These are phyloP conservation scores for Nesospiza acunhae DNA, from an alignment of 2,113 vertebrate genomes.

Conservation along the genomic window DNA sequence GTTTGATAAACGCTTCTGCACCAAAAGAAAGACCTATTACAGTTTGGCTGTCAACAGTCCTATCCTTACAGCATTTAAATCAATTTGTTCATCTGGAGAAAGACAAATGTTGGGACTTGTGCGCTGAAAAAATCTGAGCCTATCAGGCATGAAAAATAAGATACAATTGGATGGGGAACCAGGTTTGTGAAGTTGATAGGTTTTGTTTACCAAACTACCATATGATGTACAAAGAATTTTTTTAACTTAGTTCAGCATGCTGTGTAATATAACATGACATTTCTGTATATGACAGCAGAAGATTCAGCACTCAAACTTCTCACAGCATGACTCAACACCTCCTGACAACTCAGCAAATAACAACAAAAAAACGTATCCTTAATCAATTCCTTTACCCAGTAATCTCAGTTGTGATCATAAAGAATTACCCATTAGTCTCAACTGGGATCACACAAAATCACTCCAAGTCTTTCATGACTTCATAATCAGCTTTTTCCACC, in stretches of 20 bases:
- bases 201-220: neutral
- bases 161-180: neutral
- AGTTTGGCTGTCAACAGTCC: neutral
- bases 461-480: constrained; percentile 35
- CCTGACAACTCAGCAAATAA: constrained; percentile 44
- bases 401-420: neutral
- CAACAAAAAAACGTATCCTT: neutral
- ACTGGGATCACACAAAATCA: constrained; percentile 14
- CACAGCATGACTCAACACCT: constrained; percentile 52
- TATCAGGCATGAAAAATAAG: neutral
- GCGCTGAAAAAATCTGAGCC: neutral
- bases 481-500: constrained; percentile 1
- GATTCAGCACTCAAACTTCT: neutral
- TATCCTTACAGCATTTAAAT: neutral
- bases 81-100: constrained; percentile 17
- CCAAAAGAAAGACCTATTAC: neutral
- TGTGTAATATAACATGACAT: constrained; percentile 1
- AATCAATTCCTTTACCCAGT: constrained; percentile 26
- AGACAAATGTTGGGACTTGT: neutral
- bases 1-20: neutral
- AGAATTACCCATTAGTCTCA: constrained; percentile 31
- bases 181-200: neutral
- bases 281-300: constrained; percentile 24
- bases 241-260: neutral
- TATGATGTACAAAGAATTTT: neutral